Evolutionary conservation across 2,888 invertebrate genomes (phyloP).

Genomic region (Nudaria mundana): DNA sequence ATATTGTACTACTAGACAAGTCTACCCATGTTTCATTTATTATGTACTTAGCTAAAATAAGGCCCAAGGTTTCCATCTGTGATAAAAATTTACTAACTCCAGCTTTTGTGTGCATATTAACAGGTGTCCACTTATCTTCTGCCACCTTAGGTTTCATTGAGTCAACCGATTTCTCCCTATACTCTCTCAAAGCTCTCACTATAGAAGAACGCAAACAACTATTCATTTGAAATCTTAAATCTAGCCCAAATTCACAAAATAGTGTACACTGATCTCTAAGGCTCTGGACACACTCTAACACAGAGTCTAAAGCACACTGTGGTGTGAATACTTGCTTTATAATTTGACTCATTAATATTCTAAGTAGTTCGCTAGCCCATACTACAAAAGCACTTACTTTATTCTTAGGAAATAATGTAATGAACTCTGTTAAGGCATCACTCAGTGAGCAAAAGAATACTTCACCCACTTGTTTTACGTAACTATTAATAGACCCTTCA

Average conservation of each 20-base stretch:
- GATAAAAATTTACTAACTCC: slow-evolving; percentile 85
- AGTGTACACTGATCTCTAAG: slow-evolving; percentile 86
- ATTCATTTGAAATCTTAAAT: slow-evolving; percentile 95
- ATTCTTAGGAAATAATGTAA: slow-evolving; percentile 89
- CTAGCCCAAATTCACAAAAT: slow-evolving; percentile 88
- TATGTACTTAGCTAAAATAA: slow-evolving; percentile 84
- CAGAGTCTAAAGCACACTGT: slow-evolving; percentile 90
- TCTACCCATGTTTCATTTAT: slow-evolving; percentile 85
- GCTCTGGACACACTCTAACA: slow-evolving; percentile 92
- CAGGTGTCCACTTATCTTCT: slow-evolving; percentile 93
- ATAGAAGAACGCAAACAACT: slow-evolving; percentile 90
- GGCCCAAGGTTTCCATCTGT: slow-evolving; percentile 86
- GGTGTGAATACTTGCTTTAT: slow-evolving; percentile 95
- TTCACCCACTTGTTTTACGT: slow-evolving; percentile 89
- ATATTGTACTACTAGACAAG: slow-evolving; percentile 89
- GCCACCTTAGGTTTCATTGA: slow-evolving; percentile 87
- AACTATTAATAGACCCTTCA: slow-evolving; percentile 89
- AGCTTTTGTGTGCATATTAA: slow-evolving; percentile 88
- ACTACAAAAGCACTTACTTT: slow-evolving; percentile 86
- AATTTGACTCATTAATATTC: slow-evolving; percentile 89
- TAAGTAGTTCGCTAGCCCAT: slow-evolving; percentile 93
- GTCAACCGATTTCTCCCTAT: slow-evolving; percentile 90
- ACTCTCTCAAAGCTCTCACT: slow-evolving; percentile 87
- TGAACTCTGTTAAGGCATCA: slow-evolving; percentile 83
- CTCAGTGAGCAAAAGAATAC: slow-evolving; percentile 92